Base-by-base conservation (phyloP, 1,140 invertebrate genomes). In the Penaeus indicus region DNA sequence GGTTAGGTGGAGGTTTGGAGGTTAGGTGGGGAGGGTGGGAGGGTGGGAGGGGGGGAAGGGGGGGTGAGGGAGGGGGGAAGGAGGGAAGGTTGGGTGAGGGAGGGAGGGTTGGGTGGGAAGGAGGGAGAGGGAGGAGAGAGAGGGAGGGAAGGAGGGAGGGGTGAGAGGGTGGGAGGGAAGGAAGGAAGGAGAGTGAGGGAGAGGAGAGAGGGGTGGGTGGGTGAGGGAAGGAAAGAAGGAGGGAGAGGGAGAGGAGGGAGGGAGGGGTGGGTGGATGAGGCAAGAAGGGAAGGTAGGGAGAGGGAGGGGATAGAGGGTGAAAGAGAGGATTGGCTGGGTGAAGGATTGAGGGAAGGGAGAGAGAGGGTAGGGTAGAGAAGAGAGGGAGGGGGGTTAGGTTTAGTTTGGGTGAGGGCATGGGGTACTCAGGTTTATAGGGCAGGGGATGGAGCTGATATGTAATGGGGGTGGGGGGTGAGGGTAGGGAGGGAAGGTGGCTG, bases 11-110 rank as follows among this genome's bases (percentile, higher is more conserved):
- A n/a, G 32, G 32, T 32, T 32, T 0, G 32, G 32, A 32, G 86
- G 86, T 62, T 69, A 16, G 63, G 86, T 83, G 86, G 86, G 83
- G 13, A 32, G 42, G n/a, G n/a, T 22, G 78, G 25, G 22, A 80
- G 27, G 78, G 32, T 0, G 0, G 32, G 32, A 4, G 78, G 32
- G 32, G 0, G 32, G 32, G 32, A 32, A 1, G 32, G 32, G 2
- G 32, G 32, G 32, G 32, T 32, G 32, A 2, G 78, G 10, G 32
- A 13, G 32, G 42, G 4, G 69, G 69, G 38, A 8, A n/a, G 13
- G 27, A 32, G 32, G 22, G 32, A 32, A 32, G 19, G 32, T 16
- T 21, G 75, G 32, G 16, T 27, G 8, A 7, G 77, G 77, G 25
- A 79, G 77, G 42, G n/a, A 19, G 25, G 19, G 25, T n/a, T 22